These are phyloP conservation scores for Melipona beecheii DNA, from an alignment of 2,888 invertebrate genomes.

Conservation along the genomic window DNA sequence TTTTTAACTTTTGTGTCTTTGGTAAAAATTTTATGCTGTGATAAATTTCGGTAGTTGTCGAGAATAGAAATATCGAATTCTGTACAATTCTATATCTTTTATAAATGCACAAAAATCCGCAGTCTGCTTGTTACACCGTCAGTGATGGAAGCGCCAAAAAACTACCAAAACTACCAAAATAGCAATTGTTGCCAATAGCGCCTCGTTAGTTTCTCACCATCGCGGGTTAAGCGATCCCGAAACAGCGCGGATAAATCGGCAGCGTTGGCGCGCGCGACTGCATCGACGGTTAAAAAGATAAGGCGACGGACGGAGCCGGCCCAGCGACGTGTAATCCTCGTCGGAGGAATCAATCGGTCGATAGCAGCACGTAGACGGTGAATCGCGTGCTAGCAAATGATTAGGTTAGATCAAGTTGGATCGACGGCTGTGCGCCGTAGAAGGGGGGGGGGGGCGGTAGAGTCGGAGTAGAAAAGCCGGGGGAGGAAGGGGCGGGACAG, in stretches of 20 bases:
- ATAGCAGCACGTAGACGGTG: constrained; percentile 28
- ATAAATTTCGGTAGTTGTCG: no score
- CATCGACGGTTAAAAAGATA: constrained; percentile 28
- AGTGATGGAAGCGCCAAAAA: neutral
- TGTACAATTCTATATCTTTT: no score
- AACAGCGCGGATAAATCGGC: neutral
- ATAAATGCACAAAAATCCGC: no score
- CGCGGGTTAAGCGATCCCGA: neutral
- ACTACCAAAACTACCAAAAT: neutral
- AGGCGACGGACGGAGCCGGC: constrained; percentile 3
- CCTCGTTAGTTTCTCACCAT: neutral
- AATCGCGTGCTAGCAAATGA: constrained; percentile 69
- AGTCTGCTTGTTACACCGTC: neutral
- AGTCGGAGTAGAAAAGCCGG: neutral
- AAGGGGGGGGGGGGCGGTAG: neutral
- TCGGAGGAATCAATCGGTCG: constrained; percentile 45
- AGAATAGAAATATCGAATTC: no score
- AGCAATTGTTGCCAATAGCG: neutral
- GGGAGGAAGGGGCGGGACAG: neutral
- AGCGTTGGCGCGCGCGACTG: neutral
- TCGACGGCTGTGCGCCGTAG: constrained; percentile 39
- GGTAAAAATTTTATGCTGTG: no score
- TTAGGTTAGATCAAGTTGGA: constrained; percentile 64
- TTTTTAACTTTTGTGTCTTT: no score
- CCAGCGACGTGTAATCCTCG: constrained; percentile 28